Conservation (phyloP, 2,797 vertebrate genomes). For the Catostomus latipinnis region DNA sequence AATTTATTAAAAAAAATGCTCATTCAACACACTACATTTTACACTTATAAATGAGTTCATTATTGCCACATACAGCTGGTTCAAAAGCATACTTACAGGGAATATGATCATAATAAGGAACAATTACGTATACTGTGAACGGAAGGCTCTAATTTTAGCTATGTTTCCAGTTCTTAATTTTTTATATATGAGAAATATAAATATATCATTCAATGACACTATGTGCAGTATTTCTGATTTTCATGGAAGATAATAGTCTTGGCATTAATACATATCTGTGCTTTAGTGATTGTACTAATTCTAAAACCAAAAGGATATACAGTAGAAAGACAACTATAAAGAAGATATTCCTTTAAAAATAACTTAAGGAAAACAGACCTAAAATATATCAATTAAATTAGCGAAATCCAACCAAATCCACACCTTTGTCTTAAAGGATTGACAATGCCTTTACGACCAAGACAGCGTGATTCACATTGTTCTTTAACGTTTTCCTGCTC, state of each 20-base stretch:
- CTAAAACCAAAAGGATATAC: conserved; percentile 6
- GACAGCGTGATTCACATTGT: conserved; percentile 17
- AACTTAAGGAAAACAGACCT: background rate
- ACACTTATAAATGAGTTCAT: conserved; percentile 6
- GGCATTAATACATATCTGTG: background rate
- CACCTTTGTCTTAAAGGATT: conserved; percentile 10
- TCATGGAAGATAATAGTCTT: conserved; percentile 8
- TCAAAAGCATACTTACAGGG: conserved; percentile 5
- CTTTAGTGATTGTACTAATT: conserved; percentile 1
- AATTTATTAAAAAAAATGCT: background rate
- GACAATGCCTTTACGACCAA: conserved; percentile 17
- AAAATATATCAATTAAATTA: conserved; percentile 17
- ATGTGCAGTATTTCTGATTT: background rate
- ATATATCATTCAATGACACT: conserved; percentile 4
- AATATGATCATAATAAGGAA: conserved; percentile 4
- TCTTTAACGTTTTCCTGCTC: conserved; percentile 45
- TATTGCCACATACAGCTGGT: conserved; percentile 1
- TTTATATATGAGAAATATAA: background rate
- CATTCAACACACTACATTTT: background rate
- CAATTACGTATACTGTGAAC: conserved; percentile 22
- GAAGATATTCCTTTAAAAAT: background rate
- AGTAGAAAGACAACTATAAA: background rate
- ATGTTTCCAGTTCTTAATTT: conserved; percentile 7
- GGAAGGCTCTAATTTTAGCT: conserved; percentile 18
- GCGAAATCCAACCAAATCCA: conserved; percentile 28